Base-by-base conservation (phyloP, 2,113 vertebrate species). In the Gallinago undulata region DNA sequence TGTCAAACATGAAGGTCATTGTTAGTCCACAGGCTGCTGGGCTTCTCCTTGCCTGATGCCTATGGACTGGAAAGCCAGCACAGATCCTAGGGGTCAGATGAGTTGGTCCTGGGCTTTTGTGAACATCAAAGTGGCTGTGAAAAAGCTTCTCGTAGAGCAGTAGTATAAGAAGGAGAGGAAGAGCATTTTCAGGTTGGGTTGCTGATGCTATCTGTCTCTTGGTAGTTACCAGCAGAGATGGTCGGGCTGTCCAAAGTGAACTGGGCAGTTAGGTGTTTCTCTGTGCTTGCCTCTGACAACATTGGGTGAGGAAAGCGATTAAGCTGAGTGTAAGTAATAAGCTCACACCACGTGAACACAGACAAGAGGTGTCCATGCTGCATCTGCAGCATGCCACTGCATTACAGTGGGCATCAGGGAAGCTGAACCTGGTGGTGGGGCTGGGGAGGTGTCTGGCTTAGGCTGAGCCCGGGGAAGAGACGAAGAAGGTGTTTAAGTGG, bases 311-410 rank as follows among this genome's bases (percentile, higher is more conserved):
- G 51, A 53, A 59, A 19, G 35, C 50, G 35, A 1, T 77, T 53
- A 51, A 83, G 10, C 25, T 35, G 41, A 33, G 22, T 24, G 14
- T 77, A 43, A 57, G 39, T 69, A 57, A 51, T 48, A 60, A 86
- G 23, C 10, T 33, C 8, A 5, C 1, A 1, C 17, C 25, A 10
- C 0, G 1, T 55, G 67, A 76, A 24, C 1, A 8, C 5, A 16
- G 43, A 33, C 11, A 62, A 28, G 48, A 87, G 45, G 11, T 84
- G 39, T 24, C 45, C 1, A 1, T 67, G 43, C n/a, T 35, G 22
- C 27, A 17, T 68, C 28, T 3, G 7, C 2, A 2, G 4, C 11
- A 0, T 57, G 9, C 48, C 3, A 4, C 27, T 59, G 30, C 24
- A 4, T 78, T 6, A 5, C 4, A 4, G 13, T 37, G 64, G 11